A percentile compares a stretch with the other conserved stretches of the same genome.
These are phyloP conservation scores for Cladorhizidae sp. DNA, from an alignment of 37 sponge, comb jelly and placozoan genomes.

Conservation along the genomic window DNA sequence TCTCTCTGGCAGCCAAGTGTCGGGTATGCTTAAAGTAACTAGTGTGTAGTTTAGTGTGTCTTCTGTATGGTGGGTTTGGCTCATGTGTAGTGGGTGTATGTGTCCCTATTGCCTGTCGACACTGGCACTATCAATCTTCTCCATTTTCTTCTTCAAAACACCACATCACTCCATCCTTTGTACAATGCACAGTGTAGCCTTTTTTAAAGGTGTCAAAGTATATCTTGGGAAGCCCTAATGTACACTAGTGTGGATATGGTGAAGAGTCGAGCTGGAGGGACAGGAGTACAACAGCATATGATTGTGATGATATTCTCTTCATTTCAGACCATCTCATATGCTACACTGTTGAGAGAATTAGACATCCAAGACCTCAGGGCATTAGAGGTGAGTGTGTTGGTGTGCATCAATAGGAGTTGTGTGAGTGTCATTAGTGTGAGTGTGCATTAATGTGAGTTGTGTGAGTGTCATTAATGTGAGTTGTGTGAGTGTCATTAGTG, in stretches of 20 bases:
- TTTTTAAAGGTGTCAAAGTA: too few relatives aligned
- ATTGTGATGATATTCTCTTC: not conserved
- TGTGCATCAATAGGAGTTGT: not conserved
- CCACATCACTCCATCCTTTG: too few relatives aligned
- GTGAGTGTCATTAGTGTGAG: not conserved
- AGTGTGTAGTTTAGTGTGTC: not conserved
- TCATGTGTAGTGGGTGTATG: not conserved
- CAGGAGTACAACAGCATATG: too few relatives aligned
- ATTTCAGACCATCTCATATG: slow-evolving; percentile 66
- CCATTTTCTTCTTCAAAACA: too few relatives aligned
- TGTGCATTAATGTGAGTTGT: not conserved
- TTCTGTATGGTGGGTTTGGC: not conserved
- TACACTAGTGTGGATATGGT: too few relatives aligned
- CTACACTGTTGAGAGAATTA: slow-evolving; percentile 52
- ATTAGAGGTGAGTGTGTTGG: slow-evolving; percentile 54
- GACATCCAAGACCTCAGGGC: slow-evolving; percentile 71
- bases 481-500: not conserved
- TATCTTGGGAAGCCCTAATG: too few relatives aligned
- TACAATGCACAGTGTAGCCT: too few relatives aligned
- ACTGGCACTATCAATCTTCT: too few relatives aligned
- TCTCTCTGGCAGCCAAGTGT: slow-evolving; percentile 76
- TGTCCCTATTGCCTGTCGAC: not conserved
- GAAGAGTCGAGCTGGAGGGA: too few relatives aligned
- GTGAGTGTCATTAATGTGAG: not conserved
- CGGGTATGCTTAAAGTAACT: slow-evolving; percentile 26